Evolutionary conservation across 2,113 vertebrate species (phyloP).

Genomic region (Perca fluviatilis): DNA sequence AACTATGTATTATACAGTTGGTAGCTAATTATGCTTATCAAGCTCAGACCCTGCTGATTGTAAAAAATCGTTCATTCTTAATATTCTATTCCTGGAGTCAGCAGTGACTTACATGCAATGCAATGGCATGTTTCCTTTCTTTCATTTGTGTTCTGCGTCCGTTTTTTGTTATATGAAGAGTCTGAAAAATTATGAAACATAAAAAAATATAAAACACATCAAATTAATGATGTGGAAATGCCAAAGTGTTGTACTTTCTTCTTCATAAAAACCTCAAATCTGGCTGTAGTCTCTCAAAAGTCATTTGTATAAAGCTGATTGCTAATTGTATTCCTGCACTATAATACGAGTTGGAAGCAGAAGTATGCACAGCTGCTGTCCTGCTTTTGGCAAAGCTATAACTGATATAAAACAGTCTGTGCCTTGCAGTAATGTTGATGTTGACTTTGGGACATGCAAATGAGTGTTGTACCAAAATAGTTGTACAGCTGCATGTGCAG

Average conservation of each 20-base stretch:
- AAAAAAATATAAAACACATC: slow-evolving; percentile 1
- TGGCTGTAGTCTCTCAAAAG: slow-evolving; percentile 10
- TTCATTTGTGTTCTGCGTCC: slow-evolving; percentile 3
- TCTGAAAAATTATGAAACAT: slow-evolving; percentile 1
- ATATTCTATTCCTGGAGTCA: background rate
- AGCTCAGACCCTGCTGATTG: slow-evolving; percentile 9
- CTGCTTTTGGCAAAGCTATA: slow-evolving; percentile 43
- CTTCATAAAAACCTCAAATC: background rate
- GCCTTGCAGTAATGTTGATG: slow-evolving; percentile 33
- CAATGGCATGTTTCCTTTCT: background rate
- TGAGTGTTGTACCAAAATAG: slow-evolving; percentile 25
- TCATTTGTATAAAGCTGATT: slow-evolving; percentile 28
- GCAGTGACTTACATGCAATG: background rate
- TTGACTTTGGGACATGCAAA: slow-evolving; percentile 45
- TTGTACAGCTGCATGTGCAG: slow-evolving; percentile 18
- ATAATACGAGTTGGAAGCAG: slow-evolving; percentile 31
- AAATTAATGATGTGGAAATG: slow-evolving; percentile 9
- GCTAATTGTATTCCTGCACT: slow-evolving; percentile 39
- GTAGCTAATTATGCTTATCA: slow-evolving; percentile 20
- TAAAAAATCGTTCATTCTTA: slow-evolving; percentile 15
- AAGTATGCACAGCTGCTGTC: slow-evolving; percentile 44
- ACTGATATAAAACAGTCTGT: slow-evolving; percentile 35
- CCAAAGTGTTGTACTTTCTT: background rate
- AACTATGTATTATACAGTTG: background rate
- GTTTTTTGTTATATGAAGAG: background rate